Base-by-base conservation (phyloP, 1,140 invertebrate species). In the Drosophila sechellia region DNA sequence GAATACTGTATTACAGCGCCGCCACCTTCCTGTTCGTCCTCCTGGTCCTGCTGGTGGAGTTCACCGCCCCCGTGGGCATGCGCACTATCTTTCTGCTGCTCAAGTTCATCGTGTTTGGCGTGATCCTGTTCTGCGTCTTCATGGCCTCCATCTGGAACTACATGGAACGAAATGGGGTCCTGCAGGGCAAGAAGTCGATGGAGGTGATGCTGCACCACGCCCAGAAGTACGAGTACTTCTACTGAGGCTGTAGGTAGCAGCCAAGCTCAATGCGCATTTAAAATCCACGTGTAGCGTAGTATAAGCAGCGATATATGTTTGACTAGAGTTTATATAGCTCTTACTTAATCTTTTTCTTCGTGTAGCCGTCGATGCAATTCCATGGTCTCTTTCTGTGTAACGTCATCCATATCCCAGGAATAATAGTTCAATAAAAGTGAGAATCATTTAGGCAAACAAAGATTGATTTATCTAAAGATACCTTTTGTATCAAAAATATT, bases 131-230 rank as follows among this genome's bases (percentile, higher is more conserved):
- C 90, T 94, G 94, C 61, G 69, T 96, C 35, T 94, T 96, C 65
- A 97, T 97, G 96, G 95, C 94, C 53, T 94, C 95, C 15, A 89
- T 97, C 74, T 97, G 96, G 96, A 96, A 96, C 91, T 94, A 93
- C 63, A 95, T 96, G 59, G 96, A 97, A 91, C 94, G 93, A 71
- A 96, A 97, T 93, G 95, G 95, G 54, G 93, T 97, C 5, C 94
- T 95, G 86, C 95, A 96, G n/a, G 95, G 95, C 17, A 94, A 93
- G 83, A 92, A 93, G 39, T 93, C 93, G 2, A 95, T 96, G 94
- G 93, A 95, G 81, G 90, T 94, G 42, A 92, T 93, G 85, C 81
- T 94, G 45, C 79, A 65, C 27, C 77, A 83, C 55, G 79, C 80
- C 3, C 85, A 90, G 40, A 89, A 90, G 46, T 89, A 90, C 58